Conservation (phyloP, 2,113 vertebrate species). For the Platysteira castanea region DNA sequence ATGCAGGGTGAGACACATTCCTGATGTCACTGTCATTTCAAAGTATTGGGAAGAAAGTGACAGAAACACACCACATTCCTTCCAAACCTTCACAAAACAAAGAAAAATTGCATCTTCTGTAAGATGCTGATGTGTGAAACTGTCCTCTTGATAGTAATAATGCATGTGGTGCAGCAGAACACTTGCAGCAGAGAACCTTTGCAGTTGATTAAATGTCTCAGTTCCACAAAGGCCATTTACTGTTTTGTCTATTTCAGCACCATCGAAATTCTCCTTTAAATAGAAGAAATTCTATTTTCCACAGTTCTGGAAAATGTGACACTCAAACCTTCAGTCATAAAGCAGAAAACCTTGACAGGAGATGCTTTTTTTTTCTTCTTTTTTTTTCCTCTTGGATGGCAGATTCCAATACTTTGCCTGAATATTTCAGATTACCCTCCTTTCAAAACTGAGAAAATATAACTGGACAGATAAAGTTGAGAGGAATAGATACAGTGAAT, state of each 20-base stretch:
- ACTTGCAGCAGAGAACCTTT: not conserved
- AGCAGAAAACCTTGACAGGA: not conserved
- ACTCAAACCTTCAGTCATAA: not conserved
- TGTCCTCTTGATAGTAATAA: not conserved
- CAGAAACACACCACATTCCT: not conserved
- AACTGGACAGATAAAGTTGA: not conserved
- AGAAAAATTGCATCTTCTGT: not conserved
- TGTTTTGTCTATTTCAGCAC: not conserved
- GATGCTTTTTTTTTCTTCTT: rapidly evolving
- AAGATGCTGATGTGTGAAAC: not conserved
- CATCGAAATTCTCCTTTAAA: not conserved
- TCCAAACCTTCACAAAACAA: not conserved
- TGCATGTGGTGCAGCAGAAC: not conserved
- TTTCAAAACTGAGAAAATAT: not conserved
- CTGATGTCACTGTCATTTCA: not conserved
- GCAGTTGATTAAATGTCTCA: not conserved
- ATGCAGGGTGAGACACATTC: not conserved
- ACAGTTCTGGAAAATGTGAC: not conserved
- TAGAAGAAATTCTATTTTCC: not conserved
- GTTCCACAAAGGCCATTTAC: not conserved
- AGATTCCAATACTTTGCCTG: not conserved
- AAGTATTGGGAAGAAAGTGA: not conserved
- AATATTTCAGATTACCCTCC: not conserved
- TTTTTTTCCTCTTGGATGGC: no score
- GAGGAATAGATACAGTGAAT: not conserved